These are phyloP conservation scores for Drosophila jambulina DNA, from an alignment of 1,140 invertebrate species.

Conservation along the genomic window DNA sequence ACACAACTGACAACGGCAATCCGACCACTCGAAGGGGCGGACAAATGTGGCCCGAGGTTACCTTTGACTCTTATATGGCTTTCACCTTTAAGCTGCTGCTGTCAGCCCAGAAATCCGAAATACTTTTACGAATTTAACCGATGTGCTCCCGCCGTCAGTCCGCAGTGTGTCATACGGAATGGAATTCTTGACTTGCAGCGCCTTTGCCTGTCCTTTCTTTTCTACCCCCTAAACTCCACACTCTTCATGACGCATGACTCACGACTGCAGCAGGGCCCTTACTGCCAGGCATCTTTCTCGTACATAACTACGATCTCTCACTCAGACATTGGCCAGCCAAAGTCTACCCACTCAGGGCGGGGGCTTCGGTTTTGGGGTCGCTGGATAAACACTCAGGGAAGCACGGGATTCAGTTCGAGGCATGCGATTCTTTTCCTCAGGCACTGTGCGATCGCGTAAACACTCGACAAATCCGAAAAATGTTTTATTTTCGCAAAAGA, in stretches of 20 bases:
- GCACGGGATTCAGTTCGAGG: neutral
- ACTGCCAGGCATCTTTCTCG: slow-evolving; percentile 20
- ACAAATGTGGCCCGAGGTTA: slow-evolving; percentile 18
- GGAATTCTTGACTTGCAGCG: neutral
- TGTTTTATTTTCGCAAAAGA: slow-evolving; percentile 52
- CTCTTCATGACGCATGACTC: slow-evolving; percentile 39
- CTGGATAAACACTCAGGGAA: slow-evolving; percentile 8
- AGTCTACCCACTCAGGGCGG: slow-evolving; percentile 4
- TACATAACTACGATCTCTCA: slow-evolving; percentile 20
- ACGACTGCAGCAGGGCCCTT: slow-evolving; percentile 34
- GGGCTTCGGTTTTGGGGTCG: neutral
- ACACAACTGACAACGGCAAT: neutral
- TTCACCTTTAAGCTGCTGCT: slow-evolving; percentile 66
- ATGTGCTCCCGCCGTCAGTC: slow-evolving; percentile 24
- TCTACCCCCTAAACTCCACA: neutral
- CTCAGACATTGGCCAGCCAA: slow-evolving; percentile 24
- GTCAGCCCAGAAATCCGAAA: slow-evolving; percentile 8
- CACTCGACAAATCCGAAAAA: slow-evolving; percentile 34
- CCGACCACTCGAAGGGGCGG: slow-evolving; percentile 5
- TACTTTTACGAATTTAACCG: slow-evolving; percentile 43
- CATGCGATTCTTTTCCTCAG: slow-evolving; percentile 8
- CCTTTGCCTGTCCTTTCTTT: neutral
- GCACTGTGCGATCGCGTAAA: slow-evolving; percentile 39
- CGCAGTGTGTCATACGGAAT: slow-evolving; percentile 7
- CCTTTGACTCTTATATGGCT: slow-evolving; percentile 45